phyloP scores from a whole-genome alignment of 2,888 invertebrate genomes.

The Cylindroiulus punctatus region DNA sequence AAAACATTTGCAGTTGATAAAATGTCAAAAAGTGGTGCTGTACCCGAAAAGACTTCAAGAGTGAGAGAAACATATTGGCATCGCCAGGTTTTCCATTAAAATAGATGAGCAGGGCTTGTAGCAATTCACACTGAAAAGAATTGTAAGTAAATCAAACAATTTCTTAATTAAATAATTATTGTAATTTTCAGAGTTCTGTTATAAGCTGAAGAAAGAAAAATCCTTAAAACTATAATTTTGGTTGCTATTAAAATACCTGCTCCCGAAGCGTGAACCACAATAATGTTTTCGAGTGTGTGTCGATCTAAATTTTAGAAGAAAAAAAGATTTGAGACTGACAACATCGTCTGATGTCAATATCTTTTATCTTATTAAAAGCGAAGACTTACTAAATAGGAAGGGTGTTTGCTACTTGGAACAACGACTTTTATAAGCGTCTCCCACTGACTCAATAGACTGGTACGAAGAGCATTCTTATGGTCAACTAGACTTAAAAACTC shows the following conservation, averaged over 20 bases:
- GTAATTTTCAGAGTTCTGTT: too few relatives aligned
- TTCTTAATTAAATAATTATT: too few relatives aligned
- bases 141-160: too few relatives aligned
- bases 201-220: too few relatives aligned
- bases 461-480: neutral
- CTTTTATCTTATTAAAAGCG: neutral
- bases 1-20: neutral
- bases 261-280: slow-evolving; percentile 52
- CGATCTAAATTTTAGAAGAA: neutral
- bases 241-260: slow-evolving; percentile 20
- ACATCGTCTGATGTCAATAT: too few relatives aligned
- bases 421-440: neutral
- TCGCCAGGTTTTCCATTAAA: slow-evolving; percentile 64
- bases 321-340: too few relatives aligned
- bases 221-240: too few relatives aligned
- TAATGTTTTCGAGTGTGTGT: slow-evolving; percentile 49
- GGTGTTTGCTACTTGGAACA: slow-evolving; percentile 46
- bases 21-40: neutral
- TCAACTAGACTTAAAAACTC: slow-evolving; percentile 44
- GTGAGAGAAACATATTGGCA: slow-evolving; percentile 61
- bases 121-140: slow-evolving; percentile 64
- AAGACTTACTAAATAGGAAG: slow-evolving; percentile 45
- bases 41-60: slow-evolving; percentile 64
- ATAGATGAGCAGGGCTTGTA: slow-evolving; percentile 65
- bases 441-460: slow-evolving; percentile 36